Percentiles rank a stretch among this genome's conserved stretches.
Evolutionary conservation across 2,797 vertebrate species (phyloP).

Genomic region (Amniataba percoides): DNA sequence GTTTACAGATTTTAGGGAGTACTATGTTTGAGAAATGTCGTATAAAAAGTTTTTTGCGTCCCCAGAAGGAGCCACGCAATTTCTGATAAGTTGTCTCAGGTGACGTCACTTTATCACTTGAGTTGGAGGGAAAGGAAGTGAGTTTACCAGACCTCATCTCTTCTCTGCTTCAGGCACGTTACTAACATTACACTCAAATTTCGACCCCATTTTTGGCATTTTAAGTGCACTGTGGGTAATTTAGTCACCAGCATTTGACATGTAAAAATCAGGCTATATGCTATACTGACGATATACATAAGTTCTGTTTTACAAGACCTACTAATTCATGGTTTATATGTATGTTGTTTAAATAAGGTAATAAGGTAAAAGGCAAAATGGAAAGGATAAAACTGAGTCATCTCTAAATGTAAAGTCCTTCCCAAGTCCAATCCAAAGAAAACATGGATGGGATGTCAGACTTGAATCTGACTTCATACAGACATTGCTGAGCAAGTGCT

Average conservation of each 20-base stretch:
- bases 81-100: background rate
- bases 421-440: background rate
- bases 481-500: background rate
- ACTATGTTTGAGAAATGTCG: background rate
- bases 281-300: too few relatives aligned
- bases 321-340: background rate
- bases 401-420: background rate
- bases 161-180: too few relatives aligned
- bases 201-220: too few relatives aligned
- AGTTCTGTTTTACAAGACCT: background rate
- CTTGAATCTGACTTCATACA: background rate
- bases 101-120: background rate
- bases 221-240: background rate
- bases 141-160: background rate
- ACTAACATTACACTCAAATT: background rate
- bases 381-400: background rate
- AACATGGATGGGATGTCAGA: background rate
- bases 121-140: background rate
- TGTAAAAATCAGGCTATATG: too few relatives aligned
- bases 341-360: too few relatives aligned
- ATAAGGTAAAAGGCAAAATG: too few relatives aligned
- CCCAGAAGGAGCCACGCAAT: background rate
- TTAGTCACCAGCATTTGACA: background rate
- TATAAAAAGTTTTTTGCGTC: background rate
- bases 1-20: background rate